phyloP scores from a whole-genome alignment of 2,797 vertebrate genomes.

The Erethizon dorsatum region DNA sequence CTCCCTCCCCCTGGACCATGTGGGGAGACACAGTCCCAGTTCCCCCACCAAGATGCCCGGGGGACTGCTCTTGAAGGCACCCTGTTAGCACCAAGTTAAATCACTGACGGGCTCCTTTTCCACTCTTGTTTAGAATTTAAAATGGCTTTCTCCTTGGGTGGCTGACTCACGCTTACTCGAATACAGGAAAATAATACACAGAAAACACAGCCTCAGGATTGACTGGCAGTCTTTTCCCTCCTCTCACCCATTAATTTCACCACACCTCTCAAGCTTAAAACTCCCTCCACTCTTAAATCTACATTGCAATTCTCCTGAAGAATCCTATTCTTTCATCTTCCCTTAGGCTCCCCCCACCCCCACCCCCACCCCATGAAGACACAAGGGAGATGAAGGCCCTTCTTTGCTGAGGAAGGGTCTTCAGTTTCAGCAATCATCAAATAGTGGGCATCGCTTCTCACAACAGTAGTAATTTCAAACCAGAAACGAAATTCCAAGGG shows the following conservation, averaged over 20 bases:
- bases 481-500: background rate
- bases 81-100: slow-evolving; percentile 29
- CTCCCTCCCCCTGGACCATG: background rate
- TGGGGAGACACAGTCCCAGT: slow-evolving; percentile 2
- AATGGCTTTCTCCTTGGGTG: background rate
- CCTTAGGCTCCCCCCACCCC: background rate
- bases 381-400: background rate
- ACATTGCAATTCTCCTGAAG: background rate
- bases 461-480: slow-evolving; percentile 30
- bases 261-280: background rate
- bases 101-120: background rate
- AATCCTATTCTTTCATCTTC: background rate
- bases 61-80: slow-evolving; percentile 50
- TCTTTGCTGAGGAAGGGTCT: slow-evolving; percentile 25
- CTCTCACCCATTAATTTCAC: background rate
- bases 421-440: background rate
- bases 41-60: background rate
- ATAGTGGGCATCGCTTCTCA: slow-evolving; percentile 15
- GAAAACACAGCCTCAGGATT: slow-evolving; percentile 1
- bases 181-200: background rate
- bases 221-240: background rate
- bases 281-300: background rate
- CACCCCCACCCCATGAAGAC: background rate
- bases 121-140: slow-evolving; percentile 37
- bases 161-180: background rate